Evolutionary conservation across 2,113 vertebrate genomes (phyloP).

Genomic region (Corythoichthys intestinalis): DNA sequence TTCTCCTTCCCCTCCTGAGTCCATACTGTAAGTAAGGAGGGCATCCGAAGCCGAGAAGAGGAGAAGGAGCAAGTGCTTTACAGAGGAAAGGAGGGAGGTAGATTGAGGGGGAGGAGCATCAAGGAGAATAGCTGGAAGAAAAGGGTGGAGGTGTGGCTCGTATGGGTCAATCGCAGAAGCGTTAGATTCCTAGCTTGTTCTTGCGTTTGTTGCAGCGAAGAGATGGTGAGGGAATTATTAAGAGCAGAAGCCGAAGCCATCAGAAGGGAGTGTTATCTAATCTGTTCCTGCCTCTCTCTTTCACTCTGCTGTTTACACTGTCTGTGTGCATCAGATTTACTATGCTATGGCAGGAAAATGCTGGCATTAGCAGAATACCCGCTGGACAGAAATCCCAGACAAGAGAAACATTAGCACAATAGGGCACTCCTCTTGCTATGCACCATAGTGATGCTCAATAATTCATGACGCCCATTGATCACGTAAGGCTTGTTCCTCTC

Average conservation of each 20-base stretch:
- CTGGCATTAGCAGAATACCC: constrained; percentile 52
- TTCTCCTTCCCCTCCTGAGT: constrained; percentile 84
- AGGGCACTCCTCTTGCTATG: constrained; percentile 22
- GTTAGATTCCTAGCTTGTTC: constrained; percentile 39
- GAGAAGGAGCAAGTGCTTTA: constrained; percentile 41
- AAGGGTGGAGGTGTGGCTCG: constrained; percentile 46
- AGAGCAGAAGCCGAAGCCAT: constrained; percentile 31
- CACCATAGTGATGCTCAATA: constrained; percentile 35
- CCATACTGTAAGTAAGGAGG: constrained; percentile 84
- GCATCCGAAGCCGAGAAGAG: constrained; percentile 70
- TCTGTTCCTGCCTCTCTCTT: constrained; percentile 18
- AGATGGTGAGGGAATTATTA: constrained; percentile 15
- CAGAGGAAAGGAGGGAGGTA: constrained; percentile 35
- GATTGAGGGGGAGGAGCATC: constrained; percentile 37
- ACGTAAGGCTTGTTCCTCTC: constrained; percentile 20
- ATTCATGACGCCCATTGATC: constrained; percentile 61
- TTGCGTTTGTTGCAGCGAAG: constrained; percentile 17
- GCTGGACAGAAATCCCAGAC: constrained; percentile 22
- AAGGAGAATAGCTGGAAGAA: constrained; percentile 39
- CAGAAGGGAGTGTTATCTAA: constrained; percentile 51
- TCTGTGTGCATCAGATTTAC: constrained; percentile 54
- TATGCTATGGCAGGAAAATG: constrained; percentile 49
- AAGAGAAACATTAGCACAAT: constrained; percentile 35
- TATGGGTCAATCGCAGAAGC: constrained; percentile 49
- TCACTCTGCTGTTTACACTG: constrained; percentile 41